Evolutionary conservation across 2,888 invertebrate species (phyloP), one percentile per base, ranked within the genome.

Genomic region (Phengaris arion): DNA sequence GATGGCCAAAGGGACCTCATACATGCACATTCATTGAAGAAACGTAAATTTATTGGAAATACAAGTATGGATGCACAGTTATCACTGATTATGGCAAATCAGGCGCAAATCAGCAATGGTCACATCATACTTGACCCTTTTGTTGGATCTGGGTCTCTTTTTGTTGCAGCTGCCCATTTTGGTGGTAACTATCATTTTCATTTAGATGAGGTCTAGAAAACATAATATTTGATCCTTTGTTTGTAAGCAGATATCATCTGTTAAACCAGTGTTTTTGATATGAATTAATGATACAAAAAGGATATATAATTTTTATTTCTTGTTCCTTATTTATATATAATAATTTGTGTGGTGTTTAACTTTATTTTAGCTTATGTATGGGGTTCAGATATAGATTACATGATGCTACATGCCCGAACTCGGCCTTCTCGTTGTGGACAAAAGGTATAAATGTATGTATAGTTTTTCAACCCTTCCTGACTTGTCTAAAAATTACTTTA

Each of bases 51-150:
- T 88, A 99, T 99, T 83, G 98, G 99, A 13, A 99, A 99, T 88
- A 99, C 99, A 0, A 98, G 98, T 81, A 99, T 99, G 99, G 99
- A 99, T 87, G 97, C 99, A 0, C 97, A 98, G 82, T 93, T 99
- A 7, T 97, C 99, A 0, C 90, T 99, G 73, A 92, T 99, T 75
- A 99, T 99, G 98, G 97, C 98, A 0, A 99, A 99, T 92, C 97
- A 99, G 90, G 98, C 97, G 0, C 94, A 96, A 87, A 95, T 98
- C 6, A 88, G 91, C 75, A 82, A 90, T 0, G 96, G 96, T 0
- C 96, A 97, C 84, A 81, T 99, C 0, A 96, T 98, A 55, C 94
- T 98, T 55, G 99, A 99, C 90, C 99, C 99, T 0, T 99, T 99
- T 92, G 99, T 98, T 3, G 99, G 98, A 69, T 96, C 96, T 0